A percentile compares a stretch with the other conserved stretches of the same genome.
phyloP scores from a whole-genome alignment of 1,140 invertebrate genomes.

The Drosophila paulistorum region DNA sequence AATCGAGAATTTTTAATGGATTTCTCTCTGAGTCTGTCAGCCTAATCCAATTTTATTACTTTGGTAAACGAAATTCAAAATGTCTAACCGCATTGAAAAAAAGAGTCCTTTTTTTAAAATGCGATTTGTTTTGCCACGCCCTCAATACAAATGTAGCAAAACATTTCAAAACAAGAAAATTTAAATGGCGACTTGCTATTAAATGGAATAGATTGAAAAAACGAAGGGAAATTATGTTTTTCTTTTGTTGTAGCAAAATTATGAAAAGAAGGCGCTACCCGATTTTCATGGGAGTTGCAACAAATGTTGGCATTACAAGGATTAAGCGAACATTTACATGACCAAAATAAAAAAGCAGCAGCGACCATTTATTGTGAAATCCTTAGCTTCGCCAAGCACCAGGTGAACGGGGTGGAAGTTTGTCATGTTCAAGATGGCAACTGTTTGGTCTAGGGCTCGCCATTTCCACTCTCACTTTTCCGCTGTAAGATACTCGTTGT shows the following conservation, averaged over 20 bases:
- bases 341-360: constrained; percentile 44
- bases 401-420: constrained; percentile 47
- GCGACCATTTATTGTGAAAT: constrained; percentile 37
- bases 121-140: constrained; percentile 37
- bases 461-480: constrained; percentile 59
- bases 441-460: constrained; percentile 13
- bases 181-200: constrained; percentile 56
- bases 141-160: constrained; percentile 11
- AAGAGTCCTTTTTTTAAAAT: neutral
- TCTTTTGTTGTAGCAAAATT: constrained; percentile 31
- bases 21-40: no score
- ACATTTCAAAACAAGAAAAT: constrained; percentile 43
- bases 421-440: constrained; percentile 52
- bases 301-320: constrained; percentile 74
- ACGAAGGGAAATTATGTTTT: constrained; percentile 28
- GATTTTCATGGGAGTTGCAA: constrained; percentile 61
- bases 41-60: neutral
- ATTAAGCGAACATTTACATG: constrained; percentile 71
- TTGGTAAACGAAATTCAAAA: neutral
- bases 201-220: constrained; percentile 59
- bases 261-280: constrained; percentile 41
- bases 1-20: no score
- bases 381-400: constrained; percentile 33
- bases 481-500: neutral
- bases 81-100: no score